These are phyloP conservation scores for Xestobium rufovillosum DNA, from an alignment of 2,888 invertebrate genomes.

Conservation along the genomic window DNA sequence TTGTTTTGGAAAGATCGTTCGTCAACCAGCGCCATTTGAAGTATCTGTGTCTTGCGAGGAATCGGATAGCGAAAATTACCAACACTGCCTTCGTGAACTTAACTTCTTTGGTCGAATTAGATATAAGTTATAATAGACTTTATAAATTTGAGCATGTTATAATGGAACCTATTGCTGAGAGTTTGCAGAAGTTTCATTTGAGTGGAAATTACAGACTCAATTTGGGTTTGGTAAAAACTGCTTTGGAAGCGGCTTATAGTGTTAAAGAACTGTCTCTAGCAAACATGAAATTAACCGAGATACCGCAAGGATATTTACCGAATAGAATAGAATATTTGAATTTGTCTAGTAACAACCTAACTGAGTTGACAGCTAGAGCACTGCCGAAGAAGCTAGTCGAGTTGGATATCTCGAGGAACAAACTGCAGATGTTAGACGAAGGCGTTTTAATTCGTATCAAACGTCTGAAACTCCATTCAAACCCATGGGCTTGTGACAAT, in stretches of 20 bases:
- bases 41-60: constrained; percentile 57
- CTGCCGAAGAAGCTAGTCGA: constrained; percentile 53
- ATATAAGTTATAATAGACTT: constrained; percentile 70
- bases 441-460: constrained; percentile 52
- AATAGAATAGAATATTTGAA: constrained; percentile 59
- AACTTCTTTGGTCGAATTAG: constrained; percentile 59
- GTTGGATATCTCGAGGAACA: constrained; percentile 68
- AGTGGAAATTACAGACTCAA: constrained; percentile 65
- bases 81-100: constrained; percentile 67
- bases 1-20: constrained; percentile 66
- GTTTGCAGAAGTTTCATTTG: constrained; percentile 57
- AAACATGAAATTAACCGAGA: constrained; percentile 49
- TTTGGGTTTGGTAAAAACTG: constrained; percentile 49
- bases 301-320: constrained; percentile 53
- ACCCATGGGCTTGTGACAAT: constrained; percentile 62
- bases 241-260: constrained; percentile 52
- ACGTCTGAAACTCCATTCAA: constrained; percentile 51
- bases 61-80: constrained; percentile 67
- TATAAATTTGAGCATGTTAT: constrained; percentile 57
- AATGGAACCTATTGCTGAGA: constrained; percentile 54
- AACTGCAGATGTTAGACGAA: constrained; percentile 56
- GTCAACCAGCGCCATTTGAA: constrained; percentile 43
- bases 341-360: constrained; percentile 65
- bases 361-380: constrained; percentile 49
- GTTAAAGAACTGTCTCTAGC: constrained; percentile 53